Conservation (phyloP, 2,797 vertebrate species). For the Scarus forsteni region DNA sequence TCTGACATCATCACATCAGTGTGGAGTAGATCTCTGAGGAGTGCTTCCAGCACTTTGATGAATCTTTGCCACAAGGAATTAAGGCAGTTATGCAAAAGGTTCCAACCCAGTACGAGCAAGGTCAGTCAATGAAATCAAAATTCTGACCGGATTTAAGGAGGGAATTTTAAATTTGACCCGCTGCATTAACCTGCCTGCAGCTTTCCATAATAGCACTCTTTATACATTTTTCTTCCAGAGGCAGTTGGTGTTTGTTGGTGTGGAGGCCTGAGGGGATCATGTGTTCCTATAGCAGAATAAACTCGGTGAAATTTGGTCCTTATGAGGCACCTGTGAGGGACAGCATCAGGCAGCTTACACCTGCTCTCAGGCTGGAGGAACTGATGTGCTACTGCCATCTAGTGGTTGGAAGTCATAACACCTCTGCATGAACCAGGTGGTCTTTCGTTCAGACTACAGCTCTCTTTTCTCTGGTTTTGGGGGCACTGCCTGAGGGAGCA, state of each 20-base stretch:
- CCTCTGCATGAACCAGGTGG: no score
- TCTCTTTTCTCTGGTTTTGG: not conserved
- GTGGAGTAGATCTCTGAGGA: no score
- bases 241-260: not conserved
- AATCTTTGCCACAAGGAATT: no score
- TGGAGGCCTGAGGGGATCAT: not conserved
- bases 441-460: not conserved
- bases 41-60: no score
- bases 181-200: not conserved
- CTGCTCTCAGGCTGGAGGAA: not conserved
- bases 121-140: no score
- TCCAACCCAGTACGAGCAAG: no score
- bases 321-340: slow-evolving; percentile 1
- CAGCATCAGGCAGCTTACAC: not conserved
- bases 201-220: not conserved
- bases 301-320: not conserved
- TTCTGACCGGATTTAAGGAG: no score
- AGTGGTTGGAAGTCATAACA: slow-evolving; percentile 12
- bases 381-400: slow-evolving; percentile 60
- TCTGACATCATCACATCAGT: no score
- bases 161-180: no score
- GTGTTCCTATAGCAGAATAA: slow-evolving; percentile 7
- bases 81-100: no score
- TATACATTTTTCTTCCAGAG: not conserved
- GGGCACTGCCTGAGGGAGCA: not conserved